Base-by-base conservation (phyloP, 1,140 invertebrate species). In the Drosophila littoralis region DNA sequence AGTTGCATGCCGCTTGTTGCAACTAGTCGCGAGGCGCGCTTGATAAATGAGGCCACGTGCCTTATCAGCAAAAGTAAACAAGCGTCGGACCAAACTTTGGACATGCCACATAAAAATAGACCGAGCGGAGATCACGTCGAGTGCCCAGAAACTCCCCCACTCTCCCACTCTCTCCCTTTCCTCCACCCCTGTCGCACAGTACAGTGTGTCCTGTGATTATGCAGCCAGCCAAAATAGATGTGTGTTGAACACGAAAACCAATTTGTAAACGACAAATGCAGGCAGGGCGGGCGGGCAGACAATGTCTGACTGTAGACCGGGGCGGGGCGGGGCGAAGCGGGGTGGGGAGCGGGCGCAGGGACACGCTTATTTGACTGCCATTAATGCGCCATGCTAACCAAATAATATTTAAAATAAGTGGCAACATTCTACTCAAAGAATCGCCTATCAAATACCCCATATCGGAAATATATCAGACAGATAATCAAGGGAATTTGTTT, bases 1-100 rank as follows among this genome's bases (percentile, higher is more conserved):
- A 69, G 80, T 85, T 84, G 81, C 81, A 85, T 81, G 77, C 67
- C 65, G 81, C 77, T 80, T 81, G 81, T 85, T 84, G 81, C 75
- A 78, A 74, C 75, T 75, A 70, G 78, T 75, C 70, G 65, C 70
- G 55, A 45, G 60, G 33, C 74, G 69, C 69, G 60, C 10, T 83
- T 89, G 85, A 88, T 84, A 88, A 88, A 89, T 89, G 84, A 81
- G 81, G 84, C 85, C 84, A 89, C 84, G 84, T 89, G 84, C 84
- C 84, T 89, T 89, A 89, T 89, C 84, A 78, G 71, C 54, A 50
- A 69, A 72, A 57, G 76, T 75, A 84, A 77, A 89, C 84, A 84
- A 88, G 79, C 82, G 60, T 72, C 71, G 65, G 57, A 78, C 66
- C 35, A 3, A 54, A 78, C 52, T 43, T 51, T 48, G 55, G 50